phyloP scores from a whole-genome alignment of 2,797 vertebrate species.

The Delichon dasypus region DNA sequence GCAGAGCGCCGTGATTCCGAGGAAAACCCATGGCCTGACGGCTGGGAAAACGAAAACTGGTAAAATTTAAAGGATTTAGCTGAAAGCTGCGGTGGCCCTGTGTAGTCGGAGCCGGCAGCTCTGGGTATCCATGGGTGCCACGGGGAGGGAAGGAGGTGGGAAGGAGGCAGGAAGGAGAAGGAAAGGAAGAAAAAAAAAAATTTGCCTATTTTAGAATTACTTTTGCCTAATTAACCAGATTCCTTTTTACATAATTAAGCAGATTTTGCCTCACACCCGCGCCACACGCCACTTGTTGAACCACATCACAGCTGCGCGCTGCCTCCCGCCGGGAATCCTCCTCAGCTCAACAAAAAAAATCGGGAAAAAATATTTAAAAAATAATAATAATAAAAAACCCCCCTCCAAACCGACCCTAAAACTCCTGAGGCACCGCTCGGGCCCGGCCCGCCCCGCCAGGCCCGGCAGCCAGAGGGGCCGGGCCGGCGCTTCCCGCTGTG shows the following conservation, averaged over 20 bases:
- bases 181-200: too few species aligned
- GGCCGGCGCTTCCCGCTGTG: background rate
- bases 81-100: background rate
- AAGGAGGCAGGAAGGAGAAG: background rate
- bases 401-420: background rate
- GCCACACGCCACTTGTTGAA: background rate
- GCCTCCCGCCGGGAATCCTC: background rate
- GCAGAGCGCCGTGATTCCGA: background rate
- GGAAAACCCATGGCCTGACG: fast-evolving
- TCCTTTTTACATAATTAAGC: background rate
- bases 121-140: background rate
- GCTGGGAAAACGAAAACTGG: fast-evolving
- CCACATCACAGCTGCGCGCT: fast-evolving
- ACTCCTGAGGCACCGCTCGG: background rate
- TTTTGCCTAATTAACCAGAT: background rate
- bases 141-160: background rate
- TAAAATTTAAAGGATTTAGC: background rate
- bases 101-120: fast-evolving
- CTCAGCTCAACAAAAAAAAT: too few species aligned
- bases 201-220: background rate
- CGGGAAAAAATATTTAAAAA: too few species aligned
- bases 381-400: background rate
- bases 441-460: background rate
- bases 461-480: background rate
- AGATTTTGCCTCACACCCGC: background rate